Evolutionary conservation across 2,797 vertebrate genomes (phyloP), one percentile per base, ranked within the genome.

Genomic region (Myotis findleyi): DNA sequence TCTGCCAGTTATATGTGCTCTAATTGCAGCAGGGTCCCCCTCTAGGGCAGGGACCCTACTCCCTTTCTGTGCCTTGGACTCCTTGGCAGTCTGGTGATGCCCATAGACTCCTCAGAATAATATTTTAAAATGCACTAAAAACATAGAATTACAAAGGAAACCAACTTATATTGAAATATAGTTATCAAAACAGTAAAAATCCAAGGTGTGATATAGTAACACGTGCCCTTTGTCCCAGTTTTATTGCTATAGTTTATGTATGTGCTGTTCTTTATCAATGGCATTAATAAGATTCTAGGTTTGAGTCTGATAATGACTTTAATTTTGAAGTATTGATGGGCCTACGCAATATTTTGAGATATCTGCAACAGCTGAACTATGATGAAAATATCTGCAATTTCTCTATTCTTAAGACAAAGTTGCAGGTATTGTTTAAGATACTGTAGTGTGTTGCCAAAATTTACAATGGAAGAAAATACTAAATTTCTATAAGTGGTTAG

Each of bases 251-350:
- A 51, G 9, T 68, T 38, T 25, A 84, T 1, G 1, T 20, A 75
- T 25, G 17, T 90, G 27, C 17, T 38, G 82, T 91, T 79, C 51
- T 53, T 71, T 89, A 72, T 59, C 73, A 68, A 55, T 84, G 49
- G 18, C 47, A 93, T 81, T 81, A 90, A 75, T 76, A 92, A 53
- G 1, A 59, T 33, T 33, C 53, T 91, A 90, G 33, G 6, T 59
- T 57, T 76, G 33, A 57, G 30, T 64, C 14, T 81, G 57, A 79
- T 77, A 79, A 27, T n/a, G 14, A 57, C 76, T 95, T 80, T 53
- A 89, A 72, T 69, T 94, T 77, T 96, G 87, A 89, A 73, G 51
- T 91, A 36, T 72, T 30, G 12, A 13, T 72, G 44, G 76, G 27
- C 25, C 33, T 72, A 82, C 75, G 64, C 30, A 77, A 16, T 72